Base-by-base conservation (phyloP, 1,140 invertebrate species). In the Theocolax elegans region DNA sequence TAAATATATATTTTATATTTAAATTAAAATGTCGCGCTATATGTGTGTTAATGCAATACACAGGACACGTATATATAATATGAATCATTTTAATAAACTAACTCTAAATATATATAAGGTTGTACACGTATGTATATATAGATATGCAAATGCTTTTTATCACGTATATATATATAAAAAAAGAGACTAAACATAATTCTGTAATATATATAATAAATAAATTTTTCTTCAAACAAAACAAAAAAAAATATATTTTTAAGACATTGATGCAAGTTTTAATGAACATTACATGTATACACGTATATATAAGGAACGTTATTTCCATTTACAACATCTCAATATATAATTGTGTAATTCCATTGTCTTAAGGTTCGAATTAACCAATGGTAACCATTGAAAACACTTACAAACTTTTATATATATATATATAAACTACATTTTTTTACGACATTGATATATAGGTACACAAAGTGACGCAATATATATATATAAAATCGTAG, bases 371-470 rank as follows among this genome's bases (percentile, higher is more conserved):
- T 42, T 38, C 29, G n/a, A 48, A 60, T 53, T 68, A 40, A 53
- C 25, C 72, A 81, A 80, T 77, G 79, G 70, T 76, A 76, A 79
- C 76, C 78, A 81, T 76, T 59, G 71, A 80, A 76, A 71, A 81
- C 79, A 81, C 58, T 76, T 64, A 79, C 72, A 79, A 72, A 79
- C 73, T 75, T 78, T 69, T 60, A 79, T 68, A 69, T 64, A 58
- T 42, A 73, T 54, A 66, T 42, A 60, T 56, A 75, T 69, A 69
- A 77, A 78, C 78, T 79, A 82, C 81, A 80, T 81, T 82, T 76
- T n/a, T 78, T 75, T 80, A 83, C 77, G 76, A 81, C 79, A 82
- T 58, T 73, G 73, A 83, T 77, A 78, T 58, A 67, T 76, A 78
- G 72, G 19, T 69, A 69, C 63, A 67, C 31, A 71, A 27, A 71